Conservation (phyloP, 2,797 vertebrate genomes). For the Geotrypetes seraphini region DNA sequence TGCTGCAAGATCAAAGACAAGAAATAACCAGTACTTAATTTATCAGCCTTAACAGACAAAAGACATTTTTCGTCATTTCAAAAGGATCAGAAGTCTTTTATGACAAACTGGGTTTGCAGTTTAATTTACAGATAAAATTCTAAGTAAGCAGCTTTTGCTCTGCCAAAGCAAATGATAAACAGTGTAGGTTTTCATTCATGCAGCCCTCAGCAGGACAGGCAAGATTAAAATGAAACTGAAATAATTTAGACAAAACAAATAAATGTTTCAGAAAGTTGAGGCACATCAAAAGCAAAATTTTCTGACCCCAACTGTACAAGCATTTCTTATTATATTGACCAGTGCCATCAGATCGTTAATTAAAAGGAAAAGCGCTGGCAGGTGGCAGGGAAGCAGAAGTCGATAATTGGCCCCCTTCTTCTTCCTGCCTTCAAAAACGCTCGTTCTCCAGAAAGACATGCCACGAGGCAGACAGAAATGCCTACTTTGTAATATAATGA, state of each 20-base stretch:
- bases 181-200: constrained; percentile 48
- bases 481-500: constrained; percentile 93
- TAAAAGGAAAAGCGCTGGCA: constrained; percentile 89
- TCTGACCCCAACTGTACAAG: constrained; percentile 78
- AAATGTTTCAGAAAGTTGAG: constrained; percentile 73
- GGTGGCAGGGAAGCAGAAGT: constrained; percentile 85
- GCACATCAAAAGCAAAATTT: constrained; percentile 70
- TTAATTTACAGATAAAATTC: constrained; percentile 86
- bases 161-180: constrained; percentile 57
- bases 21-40: constrained; percentile 81
- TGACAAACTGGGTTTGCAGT: constrained; percentile 79
- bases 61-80: constrained; percentile 84
- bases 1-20: constrained; percentile 78
- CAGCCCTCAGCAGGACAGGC: constrained; percentile 49
- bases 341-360: constrained; percentile 87
- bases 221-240: constrained; percentile 62
- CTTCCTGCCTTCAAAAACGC: constrained; percentile 66
- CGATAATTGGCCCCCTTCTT: constrained; percentile 95
- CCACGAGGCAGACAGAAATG: constrained; percentile 86
- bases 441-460: constrained; percentile 77
- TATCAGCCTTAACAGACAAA: constrained; percentile 80
- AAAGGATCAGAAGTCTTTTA: constrained; percentile 78
- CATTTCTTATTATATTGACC: constrained; percentile 88
- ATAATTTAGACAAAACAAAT: constrained; percentile 77
- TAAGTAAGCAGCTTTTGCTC: constrained; percentile 60